Evolutionary conservation across 1,140 invertebrate species (phyloP), one percentile per base, ranked within the genome.

Genomic region (Antheraea mylitta): DNA sequence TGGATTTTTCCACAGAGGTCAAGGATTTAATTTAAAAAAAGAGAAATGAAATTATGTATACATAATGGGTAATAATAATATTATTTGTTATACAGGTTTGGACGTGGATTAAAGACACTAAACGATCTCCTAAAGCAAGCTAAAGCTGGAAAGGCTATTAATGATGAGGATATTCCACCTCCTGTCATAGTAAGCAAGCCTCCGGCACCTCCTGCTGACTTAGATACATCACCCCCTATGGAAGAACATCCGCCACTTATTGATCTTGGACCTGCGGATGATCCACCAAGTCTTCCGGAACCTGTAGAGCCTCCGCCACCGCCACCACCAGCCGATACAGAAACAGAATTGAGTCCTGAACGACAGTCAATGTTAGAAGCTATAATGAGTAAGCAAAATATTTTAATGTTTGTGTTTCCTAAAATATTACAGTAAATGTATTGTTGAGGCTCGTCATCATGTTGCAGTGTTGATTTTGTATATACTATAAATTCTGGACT

Each of bases 161-260:
- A 95, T 72, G 93, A 95, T 70, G 95, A 95, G 66, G 96, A 97
- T 66, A 97, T 98, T 75, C 97, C 97, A 10, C 97, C 98, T 13
- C 87, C 94, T 70, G 94, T 95, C 3, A 93, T 88, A 73, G 80
- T 93, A 6, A 92, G 91, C 53, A 88, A 91, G 66, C 71, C 81
- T n/a, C 45, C 45, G 11, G 11, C 45, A 13, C 45, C 45, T 53
- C 13, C 45, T 16, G 68, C 72, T 2, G 64, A 81, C 11, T 1
- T 30, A 30, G 53, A 69, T 7, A 18, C 72, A 64, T 67, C 75
- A 7, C 67, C 74, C 11, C 72, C 78, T n/a, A 62, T 67, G 11
- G 74, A 76, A 36, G 22, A 73, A 0, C 68, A 72, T 58, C 75
- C 74, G 0, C 68, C 72, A 48, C 74, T 72, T 0, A 73, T 73